Percentiles rank a stretch among this genome's conserved stretches.
Evolutionary conservation across 2,113 vertebrate genomes (phyloP).

Genomic region (Hipposideros armiger): DNA sequence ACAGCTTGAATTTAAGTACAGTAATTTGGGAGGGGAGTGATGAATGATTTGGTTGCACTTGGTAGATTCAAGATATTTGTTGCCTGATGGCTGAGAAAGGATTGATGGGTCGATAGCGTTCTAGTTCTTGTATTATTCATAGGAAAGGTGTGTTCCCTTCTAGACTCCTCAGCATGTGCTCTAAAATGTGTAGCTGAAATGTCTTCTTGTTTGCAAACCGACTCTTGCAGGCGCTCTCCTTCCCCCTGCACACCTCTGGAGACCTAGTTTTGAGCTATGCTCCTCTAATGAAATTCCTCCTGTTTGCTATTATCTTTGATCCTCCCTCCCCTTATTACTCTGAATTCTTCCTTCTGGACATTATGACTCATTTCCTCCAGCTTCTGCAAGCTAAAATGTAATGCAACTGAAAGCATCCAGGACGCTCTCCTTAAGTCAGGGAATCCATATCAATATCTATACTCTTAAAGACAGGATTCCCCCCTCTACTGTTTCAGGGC

Average conservation of each 20-base stretch:
- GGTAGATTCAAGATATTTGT: constrained; percentile 59
- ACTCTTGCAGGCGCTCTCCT: background rate
- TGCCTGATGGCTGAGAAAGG: constrained; percentile 55
- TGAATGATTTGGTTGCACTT: constrained; percentile 66
- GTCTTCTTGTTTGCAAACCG: constrained; percentile 54
- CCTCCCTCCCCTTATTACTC: constrained; percentile 42
- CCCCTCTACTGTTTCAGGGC: background rate
- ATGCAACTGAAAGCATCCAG: constrained; percentile 6
- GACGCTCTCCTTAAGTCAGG: background rate
- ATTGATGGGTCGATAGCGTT: constrained; percentile 49
- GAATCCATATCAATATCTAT: background rate
- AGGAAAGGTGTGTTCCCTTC: background rate
- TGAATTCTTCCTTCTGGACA: constrained; percentile 71
- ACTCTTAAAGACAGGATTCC: background rate
- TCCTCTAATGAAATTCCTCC: constrained; percentile 61
- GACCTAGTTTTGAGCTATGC: constrained; percentile 28
- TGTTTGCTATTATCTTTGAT: constrained; percentile 52
- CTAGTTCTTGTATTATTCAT: constrained; percentile 71
- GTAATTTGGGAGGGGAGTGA: constrained; percentile 47
- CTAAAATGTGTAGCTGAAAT: background rate
- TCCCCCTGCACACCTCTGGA: background rate
- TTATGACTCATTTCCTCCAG: constrained; percentile 61
- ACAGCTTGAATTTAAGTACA: constrained; percentile 62
- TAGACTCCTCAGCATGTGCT: background rate
- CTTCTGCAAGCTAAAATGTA: constrained; percentile 66